These are phyloP conservation scores for Buphagus erythrorhynchus DNA, from an alignment of 2,797 vertebrate genomes.

Conservation along the genomic window DNA sequence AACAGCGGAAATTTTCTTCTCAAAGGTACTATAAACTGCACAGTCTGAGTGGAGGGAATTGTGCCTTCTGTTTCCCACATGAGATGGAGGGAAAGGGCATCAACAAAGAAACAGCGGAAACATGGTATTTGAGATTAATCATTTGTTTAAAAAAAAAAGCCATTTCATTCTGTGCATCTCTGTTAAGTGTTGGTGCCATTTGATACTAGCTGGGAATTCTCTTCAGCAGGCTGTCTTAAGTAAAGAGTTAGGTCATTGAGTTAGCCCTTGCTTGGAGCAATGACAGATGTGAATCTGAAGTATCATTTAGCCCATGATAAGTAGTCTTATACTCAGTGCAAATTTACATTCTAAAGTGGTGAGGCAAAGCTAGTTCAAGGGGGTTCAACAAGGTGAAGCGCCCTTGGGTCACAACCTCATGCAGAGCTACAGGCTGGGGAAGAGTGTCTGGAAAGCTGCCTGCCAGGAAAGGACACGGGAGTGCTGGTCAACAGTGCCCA, in stretches of 20 bases:
- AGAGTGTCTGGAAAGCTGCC: background rate
- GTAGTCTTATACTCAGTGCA: background rate
- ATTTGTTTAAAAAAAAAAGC: background rate
- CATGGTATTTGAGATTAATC: background rate
- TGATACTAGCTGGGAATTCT: background rate
- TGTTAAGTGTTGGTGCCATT: background rate
- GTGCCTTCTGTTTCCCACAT: background rate
- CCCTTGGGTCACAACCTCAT: background rate
- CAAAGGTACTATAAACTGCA: background rate
- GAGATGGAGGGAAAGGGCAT: background rate
- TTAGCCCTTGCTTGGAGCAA: background rate
- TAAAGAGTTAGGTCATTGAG: background rate
- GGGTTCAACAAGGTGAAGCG: background rate
- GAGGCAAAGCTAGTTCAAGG: background rate
- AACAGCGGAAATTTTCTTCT: background rate
- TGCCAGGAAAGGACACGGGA: background rate
- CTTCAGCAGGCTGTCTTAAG: background rate
- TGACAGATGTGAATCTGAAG: background rate
- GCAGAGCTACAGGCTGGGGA: accelerated
- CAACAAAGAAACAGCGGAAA: background rate
- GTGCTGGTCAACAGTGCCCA: background rate
- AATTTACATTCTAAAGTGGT: background rate
- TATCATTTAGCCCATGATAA: background rate
- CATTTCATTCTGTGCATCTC: background rate
- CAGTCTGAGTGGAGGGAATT: background rate